Evolutionary conservation across 2,113 vertebrate species (phyloP).

Genomic region (Triplophysa rosa): DNA sequence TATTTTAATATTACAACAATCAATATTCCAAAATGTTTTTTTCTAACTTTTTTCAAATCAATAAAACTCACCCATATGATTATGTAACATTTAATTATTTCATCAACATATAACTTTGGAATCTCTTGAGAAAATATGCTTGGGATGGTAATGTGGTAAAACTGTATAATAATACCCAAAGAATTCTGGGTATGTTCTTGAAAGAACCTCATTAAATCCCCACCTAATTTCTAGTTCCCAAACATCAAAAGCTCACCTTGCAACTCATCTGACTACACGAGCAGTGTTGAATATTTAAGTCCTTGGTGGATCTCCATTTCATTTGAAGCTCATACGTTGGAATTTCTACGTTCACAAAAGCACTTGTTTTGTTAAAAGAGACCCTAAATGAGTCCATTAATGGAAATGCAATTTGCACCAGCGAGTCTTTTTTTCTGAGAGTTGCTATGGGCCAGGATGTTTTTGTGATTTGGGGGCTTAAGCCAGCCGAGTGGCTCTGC

Average conservation of each 20-base stretch:
- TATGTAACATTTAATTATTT: no score
- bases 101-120: no score
- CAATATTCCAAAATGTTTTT: no score
- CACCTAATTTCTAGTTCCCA: neutral
- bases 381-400: constrained; percentile 32
- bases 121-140: no score
- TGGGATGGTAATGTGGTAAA: no score
- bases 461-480: constrained; percentile 37
- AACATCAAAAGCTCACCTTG: neutral
- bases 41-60: no score
- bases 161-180: neutral
- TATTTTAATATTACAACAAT: no score
- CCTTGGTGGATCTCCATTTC: neutral
- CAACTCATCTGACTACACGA: neutral
- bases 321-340: neutral
- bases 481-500: constrained; percentile 18
- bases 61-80: no score
- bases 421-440: constrained; percentile 28
- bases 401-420: constrained; percentile 29
- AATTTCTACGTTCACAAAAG: constrained; percentile 6
- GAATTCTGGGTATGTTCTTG: neutral
- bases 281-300: neutral
- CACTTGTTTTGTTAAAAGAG: constrained; percentile 1
- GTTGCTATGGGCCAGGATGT: constrained; percentile 37
- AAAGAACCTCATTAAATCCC: neutral